Base-by-base conservation (phyloP, 1,140 invertebrate genomes). In the Steinernema khuongi region DNA sequence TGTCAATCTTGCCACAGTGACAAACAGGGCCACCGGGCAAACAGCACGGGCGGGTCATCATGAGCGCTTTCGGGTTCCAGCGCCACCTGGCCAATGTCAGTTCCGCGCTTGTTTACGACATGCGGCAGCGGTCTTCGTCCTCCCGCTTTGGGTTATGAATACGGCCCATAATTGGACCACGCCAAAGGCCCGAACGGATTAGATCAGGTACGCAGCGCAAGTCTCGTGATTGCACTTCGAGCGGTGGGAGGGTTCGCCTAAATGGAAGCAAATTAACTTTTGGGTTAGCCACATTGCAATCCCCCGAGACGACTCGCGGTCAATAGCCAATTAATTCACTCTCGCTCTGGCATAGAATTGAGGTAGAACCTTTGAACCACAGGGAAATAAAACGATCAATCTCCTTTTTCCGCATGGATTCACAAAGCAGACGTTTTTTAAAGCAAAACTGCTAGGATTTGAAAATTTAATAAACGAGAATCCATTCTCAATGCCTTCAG, bases 51-150 rank as follows among this genome's bases (percentile, higher is more conserved):
- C 50, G 50, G 50, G 50, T 60, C 50, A 60, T 60, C 50, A 60
- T 60, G 50, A 14, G 19, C 50, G 50, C 50, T 60, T 60, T 60
- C 50, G 50, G 50, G 50, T 4, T 11, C 50, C 50, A 60, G 50
- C 11, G 7, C 50, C 50, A 60, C 50, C 50, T 60, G 50, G 50
- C 50, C 50, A 41, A 41, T n/a, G n/a, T n/a, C n/a, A n/a, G 7
- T 41, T n/a, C n/a, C 50, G 7, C 7, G 19, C 50, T 60, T 60
- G 50, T 60, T 60, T 60, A 60, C 50, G 50, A 14, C 14, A 4
- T 22, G 50, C 50, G 14, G 7, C 50, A 7, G 7, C 19, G 14
- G 50, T 41, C 36, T 7, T 41, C 36, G 36, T 41, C 36, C 7
- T 7, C 36, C n/a, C n/a, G 7, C n/a, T n/a, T 41, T 7, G 36